phyloP scores from a whole-genome alignment of 2,113 vertebrate genomes.

The Fukomys damarensis region DNA sequence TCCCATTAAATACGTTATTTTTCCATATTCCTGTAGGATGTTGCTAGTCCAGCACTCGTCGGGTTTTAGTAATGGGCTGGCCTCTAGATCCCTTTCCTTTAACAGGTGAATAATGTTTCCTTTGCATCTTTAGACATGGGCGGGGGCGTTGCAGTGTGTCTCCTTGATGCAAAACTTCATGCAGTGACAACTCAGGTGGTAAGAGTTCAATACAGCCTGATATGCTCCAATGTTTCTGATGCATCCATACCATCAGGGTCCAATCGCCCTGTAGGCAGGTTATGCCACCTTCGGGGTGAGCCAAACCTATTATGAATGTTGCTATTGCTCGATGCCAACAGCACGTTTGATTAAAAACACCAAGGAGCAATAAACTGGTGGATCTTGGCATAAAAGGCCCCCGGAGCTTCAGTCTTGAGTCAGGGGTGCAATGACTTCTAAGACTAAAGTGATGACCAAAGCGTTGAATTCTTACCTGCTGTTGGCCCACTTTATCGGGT shows the following conservation, averaged over 20 bases:
- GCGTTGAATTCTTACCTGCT: too few species aligned
- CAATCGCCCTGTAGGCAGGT: not conserved
- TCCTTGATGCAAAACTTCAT: too few species aligned
- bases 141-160: not conserved
- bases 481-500: too few species aligned
- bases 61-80: not conserved
- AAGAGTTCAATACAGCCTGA: not conserved
- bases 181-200: too few species aligned
- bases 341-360: too few species aligned
- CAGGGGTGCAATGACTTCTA: too few species aligned
- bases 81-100: not conserved
- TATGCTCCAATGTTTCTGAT: not conserved
- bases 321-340: too few species aligned
- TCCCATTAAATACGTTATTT: not conserved
- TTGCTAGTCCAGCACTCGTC: not conserved
- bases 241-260: not conserved
- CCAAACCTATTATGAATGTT: too few species aligned
- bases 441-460: too few species aligned
- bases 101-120: not conserved
- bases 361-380: not conserved
- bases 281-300: not conserved
- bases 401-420: too few species aligned
- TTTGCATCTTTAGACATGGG: not conserved
- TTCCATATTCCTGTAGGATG: not conserved
- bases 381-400: too few species aligned